Conservation (phyloP, 2,888 invertebrate genomes). For the Nephrotoma appendiculata region DNA sequence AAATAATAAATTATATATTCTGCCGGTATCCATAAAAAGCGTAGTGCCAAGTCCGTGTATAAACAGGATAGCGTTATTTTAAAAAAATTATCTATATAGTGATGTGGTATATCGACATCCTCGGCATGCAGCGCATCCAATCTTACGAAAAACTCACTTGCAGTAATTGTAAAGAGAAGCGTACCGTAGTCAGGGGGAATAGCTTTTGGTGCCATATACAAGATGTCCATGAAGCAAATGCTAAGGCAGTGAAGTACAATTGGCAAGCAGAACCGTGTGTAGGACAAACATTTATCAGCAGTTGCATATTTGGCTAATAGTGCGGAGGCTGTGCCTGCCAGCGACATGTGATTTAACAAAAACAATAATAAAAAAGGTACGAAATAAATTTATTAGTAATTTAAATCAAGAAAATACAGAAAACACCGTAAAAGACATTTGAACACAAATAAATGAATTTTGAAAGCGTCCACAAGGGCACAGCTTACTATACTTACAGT, state of each 20-base stretch:
- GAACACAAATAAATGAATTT: not conserved
- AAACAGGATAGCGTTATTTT: not conserved
- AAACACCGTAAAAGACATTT: not conserved
- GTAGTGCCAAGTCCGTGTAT: not conserved
- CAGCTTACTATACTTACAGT: not conserved
- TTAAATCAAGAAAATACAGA: not conserved
- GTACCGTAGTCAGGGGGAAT: not conserved
- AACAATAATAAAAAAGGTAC: not conserved
- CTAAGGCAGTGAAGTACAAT: not conserved
- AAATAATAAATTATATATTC: not conserved
- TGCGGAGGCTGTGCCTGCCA: not conserved
- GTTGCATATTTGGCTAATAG: not conserved
- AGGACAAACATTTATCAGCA: not conserved
- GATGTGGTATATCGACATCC: not conserved
- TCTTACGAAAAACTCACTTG: not conserved
- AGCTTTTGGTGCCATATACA: not conserved
- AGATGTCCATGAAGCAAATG: not conserved
- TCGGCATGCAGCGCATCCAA: not conserved
- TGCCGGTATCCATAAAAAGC: not conserved
- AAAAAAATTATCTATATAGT: not conserved
- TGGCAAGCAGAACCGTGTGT: not conserved
- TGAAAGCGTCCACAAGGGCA: not conserved
- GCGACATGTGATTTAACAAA: not conserved
- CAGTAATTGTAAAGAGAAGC: not conserved
- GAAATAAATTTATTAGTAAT: not conserved